Base-by-base conservation (phyloP, 2,113 vertebrate species). In the Laticauda laticaudata region DNA sequence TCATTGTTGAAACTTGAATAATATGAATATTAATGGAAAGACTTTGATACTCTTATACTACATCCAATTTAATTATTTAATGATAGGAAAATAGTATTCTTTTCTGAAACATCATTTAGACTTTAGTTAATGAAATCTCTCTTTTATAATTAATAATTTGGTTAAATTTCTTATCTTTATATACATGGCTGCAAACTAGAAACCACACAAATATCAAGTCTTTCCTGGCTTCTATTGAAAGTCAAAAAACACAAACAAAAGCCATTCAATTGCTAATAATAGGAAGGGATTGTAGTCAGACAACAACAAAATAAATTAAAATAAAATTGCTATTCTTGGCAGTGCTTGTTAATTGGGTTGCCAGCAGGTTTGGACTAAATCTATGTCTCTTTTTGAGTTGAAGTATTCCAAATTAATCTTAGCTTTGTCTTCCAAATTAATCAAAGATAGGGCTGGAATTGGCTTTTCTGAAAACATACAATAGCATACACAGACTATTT, bases 71-170 rank as follows among this genome's bases (percentile, higher is more conserved):
- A 94, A 92, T 94, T 86, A 39, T 81, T 45, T 93, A 94, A 92
- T 93, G 81, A 85, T 75, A 92, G 8, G 26, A 86, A 90, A 93
- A 94, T 89, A 92, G 61, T 92, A 90, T 75, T 90, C 93, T 87
- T 85, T 64, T 95, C 91, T 94, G 91, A 29, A 90, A 95, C 92
- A 88, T 93, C 92, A 93, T 93, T 95, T 93, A 92, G 53, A 87
- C 87, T 95, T 96, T 94, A 93, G 90, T 61, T 95, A 95, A 95
- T 95, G 95, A 39, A 96, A 94, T 90, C 57, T 89, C 92, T 93
- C 92, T 93, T 34, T 89, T 21, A 94, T 87, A 93, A n/a, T 56
- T 21, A 39, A n/a, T 94, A 51, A 95, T 90, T 88, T 95, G 57
- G 26, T 39, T 61, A 94, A 45, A 20, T 91, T 91, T 23, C 54